Evolutionary conservation across 2,113 vertebrate species (phyloP), one percentile per base, ranked within the genome.

Genomic region (Orycteropus afer): DNA sequence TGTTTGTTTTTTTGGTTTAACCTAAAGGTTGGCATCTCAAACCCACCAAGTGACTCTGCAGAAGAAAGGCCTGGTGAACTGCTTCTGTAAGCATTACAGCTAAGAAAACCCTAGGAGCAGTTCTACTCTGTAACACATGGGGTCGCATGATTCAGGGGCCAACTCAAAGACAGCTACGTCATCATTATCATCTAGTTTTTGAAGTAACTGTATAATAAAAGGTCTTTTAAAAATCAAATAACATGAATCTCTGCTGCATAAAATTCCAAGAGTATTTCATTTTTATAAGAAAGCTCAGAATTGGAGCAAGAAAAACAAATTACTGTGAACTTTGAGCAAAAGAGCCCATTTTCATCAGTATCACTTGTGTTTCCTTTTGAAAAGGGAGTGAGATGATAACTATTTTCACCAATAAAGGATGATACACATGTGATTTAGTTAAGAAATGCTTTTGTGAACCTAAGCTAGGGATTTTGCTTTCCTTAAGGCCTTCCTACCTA

Each of bases 201-300:
- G 23, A 94, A 91, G 49, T 23, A 85, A 96, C 0, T 76, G 20
- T 61, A 29, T 42, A 80, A 86, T 37, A 90, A 76, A 96, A 88
- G 49, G 8, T 8, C n/a, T 78, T 81, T 37, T 87, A 89, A 86
- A 95, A 93, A 82, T 77, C 20, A 86, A 83, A 90, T 47, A 86
- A 83, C 49, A n/a, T 27, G 25, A 90, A 67, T 86, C 42, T 94
- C 65, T 79, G 49, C 11, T 37, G 65, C 15, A 74, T 78, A 88
- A 88, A 93, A 95, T 71, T 77, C 47, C 23, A 77, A 89, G 63
- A 74, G 20, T 45, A n/a, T 71, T 49, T 94, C 32, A 29, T 86
- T 90, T 80, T 85, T 79, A 25, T 3, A 85, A 80, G 45, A n/a
- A 89, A 71, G 65, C 86, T 91, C 42, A 89, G 83, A 94, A 95